Percentiles rank a stretch among this genome's conserved stretches.
Evolutionary conservation across 2,888 invertebrate species (phyloP).

Genomic region (Mystacides longicornis): DNA sequence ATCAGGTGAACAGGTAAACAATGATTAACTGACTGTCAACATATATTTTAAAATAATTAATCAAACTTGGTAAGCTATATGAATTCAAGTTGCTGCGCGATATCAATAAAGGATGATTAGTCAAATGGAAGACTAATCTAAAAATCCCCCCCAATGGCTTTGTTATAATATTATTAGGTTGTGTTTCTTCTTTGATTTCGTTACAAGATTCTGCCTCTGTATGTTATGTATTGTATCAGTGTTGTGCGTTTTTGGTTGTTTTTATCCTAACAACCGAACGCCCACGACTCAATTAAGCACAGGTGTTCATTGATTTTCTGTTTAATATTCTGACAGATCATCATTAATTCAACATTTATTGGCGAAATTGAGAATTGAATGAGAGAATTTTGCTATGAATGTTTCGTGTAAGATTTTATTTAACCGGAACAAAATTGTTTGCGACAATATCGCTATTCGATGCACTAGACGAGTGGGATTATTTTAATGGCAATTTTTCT

Average conservation of each 20-base stretch:
- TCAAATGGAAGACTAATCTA: not conserved
- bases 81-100: not conserved
- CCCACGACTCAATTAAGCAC: not conserved
- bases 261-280: not conserved
- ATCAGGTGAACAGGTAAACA: conserved; percentile 5
- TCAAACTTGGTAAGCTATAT: not conserved
- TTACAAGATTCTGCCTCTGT: not conserved
- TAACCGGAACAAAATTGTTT: no score
- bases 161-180: not conserved
- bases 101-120: conserved; percentile 1
- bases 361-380: not conserved
- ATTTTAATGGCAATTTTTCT: no score
- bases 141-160: not conserved
- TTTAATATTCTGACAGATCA: not conserved
- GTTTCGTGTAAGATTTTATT: no score
- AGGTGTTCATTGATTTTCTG: not conserved
- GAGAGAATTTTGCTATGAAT: no score
- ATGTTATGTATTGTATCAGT: no score
- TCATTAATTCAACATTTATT: not conserved
- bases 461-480: no score
- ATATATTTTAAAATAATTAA: not conserved
- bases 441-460: no score
- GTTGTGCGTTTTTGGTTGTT: not conserved
- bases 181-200: not conserved
- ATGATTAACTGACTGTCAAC: conserved; percentile 2